Evolutionary conservation across 2,888 invertebrate genomes (phyloP), one percentile per base, ranked within the genome.

Genomic region (Ctena decussata): DNA sequence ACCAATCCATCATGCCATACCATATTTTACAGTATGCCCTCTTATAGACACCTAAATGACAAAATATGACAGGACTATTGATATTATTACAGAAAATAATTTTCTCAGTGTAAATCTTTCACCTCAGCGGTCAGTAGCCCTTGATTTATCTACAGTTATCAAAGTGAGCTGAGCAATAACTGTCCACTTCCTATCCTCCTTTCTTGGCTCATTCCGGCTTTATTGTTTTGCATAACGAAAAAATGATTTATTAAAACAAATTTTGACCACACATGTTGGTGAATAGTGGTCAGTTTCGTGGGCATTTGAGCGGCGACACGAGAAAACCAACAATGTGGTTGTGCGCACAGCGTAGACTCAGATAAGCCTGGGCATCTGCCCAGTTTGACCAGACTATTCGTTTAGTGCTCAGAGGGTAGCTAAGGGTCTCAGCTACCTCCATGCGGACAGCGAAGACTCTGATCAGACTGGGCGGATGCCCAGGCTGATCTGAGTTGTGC

Each of bases 21-120:
- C n/a, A n/a, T n/a, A n/a, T n/a, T n/a, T n/a, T n/a, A n/a, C n/a
- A n/a, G n/a, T n/a, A n/a, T n/a, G n/a, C n/a, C n/a, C n/a, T n/a
- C n/a, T n/a, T 27, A 65, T 65, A 65, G 35, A 65, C 65, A 65
- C 65, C 65, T 65, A n/a, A n/a, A 65, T 65, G 18, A 35, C 65
- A 21, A 27, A 65, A 65, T 65, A 35, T 65, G 65, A 65, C 65
- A 65, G 35, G 21, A 12, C 18, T 65, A 65, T 65, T 65, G 65
- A 65, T 65, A 65, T 65, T 65, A 24, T 65, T 21, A 65, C 35
- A 65, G 65, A 65, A 65, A 65, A 65, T 35, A 18, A 65, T 65
- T 65, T 65, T 65, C 35, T 65, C 35, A 65, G 15, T 32, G 35
- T 35, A 57, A 57, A 21, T 24, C 65, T 32, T 32, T n/a, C 35